Evolutionary conservation across 2,888 invertebrate species (phyloP).

Genomic region (Tenodera sinensis): DNA sequence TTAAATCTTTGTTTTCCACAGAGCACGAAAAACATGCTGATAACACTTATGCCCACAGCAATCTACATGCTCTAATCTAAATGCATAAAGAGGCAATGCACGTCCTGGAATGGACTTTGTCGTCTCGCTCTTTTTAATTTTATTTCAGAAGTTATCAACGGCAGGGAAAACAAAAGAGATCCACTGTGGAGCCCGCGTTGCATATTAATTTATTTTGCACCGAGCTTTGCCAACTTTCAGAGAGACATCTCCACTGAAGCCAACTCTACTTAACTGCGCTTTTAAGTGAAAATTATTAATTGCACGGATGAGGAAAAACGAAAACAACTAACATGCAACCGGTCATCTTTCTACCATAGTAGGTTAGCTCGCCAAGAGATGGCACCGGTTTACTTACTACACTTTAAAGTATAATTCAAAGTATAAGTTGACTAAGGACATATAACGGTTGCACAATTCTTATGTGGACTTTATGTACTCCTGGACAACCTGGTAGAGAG

Average conservation of each 20-base stretch:
- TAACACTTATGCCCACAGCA: background rate
- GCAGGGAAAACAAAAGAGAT: background rate
- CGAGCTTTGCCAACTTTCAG: background rate
- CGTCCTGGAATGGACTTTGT: background rate
- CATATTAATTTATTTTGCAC: background rate
- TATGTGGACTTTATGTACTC: too few species aligned
- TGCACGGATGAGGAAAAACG: background rate
- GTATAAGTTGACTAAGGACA: too few species aligned
- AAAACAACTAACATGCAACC: background rate
- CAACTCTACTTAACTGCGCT: background rate
- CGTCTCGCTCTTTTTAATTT: background rate
- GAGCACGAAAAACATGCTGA: background rate
- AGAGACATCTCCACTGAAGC: background rate
- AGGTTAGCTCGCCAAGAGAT: too few species aligned
- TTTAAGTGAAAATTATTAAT: background rate
- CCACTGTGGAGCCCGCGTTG: background rate
- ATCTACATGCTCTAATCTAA: background rate
- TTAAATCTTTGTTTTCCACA: background rate
- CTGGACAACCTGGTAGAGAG: too few species aligned
- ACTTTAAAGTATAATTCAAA: too few species aligned
- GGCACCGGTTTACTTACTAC: too few species aligned
- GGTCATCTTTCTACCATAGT: background rate
- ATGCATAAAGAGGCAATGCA: background rate
- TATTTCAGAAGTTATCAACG: background rate
- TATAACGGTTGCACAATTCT: too few species aligned